phyloP scores from a whole-genome alignment of 2,888 invertebrate genomes.

The Lathronympha strigana region DNA sequence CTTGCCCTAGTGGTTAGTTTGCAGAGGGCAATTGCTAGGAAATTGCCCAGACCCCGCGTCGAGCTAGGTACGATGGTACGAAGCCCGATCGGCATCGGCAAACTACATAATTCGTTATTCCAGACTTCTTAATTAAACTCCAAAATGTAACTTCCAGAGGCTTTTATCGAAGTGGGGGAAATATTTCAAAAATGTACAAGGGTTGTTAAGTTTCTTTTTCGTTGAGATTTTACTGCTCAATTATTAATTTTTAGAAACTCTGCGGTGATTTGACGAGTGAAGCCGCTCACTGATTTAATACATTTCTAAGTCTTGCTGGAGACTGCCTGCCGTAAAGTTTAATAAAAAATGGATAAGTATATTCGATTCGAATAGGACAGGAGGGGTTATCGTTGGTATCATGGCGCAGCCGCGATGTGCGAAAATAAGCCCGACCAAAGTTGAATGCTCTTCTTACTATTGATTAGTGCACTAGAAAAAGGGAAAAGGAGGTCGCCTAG shows the following conservation, averaged over 20 bases:
- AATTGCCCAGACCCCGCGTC: slow-evolving; percentile 31
- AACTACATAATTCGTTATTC: slow-evolving; percentile 35
- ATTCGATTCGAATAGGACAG: slow-evolving; percentile 1
- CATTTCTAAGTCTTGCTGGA: too few species aligned
- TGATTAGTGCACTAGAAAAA: slow-evolving; percentile 49
- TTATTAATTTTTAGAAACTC: slow-evolving; percentile 28
- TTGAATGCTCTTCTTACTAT: slow-evolving; percentile 52
- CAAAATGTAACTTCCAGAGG: slow-evolving; percentile 25
- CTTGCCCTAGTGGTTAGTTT: slow-evolving; percentile 39
- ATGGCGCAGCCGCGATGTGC: slow-evolving; percentile 51
- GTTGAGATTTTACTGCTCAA: slow-evolving; percentile 24
- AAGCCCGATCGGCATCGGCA: slow-evolving; percentile 15
- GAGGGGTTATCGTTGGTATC: slow-evolving; percentile 38
- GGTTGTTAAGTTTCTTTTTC: slow-evolving; percentile 30
- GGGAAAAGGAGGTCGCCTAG: slow-evolving; percentile 45
- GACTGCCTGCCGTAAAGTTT: too few species aligned
- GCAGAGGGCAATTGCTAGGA: slow-evolving; percentile 39
- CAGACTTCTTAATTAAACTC: slow-evolving; percentile 34
- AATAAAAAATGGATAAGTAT: neutral
- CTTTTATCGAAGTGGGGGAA: slow-evolving; percentile 9
- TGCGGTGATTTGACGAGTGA: slow-evolving; percentile 1
- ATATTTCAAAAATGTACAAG: slow-evolving; percentile 33
- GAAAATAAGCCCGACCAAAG: slow-evolving; percentile 50
- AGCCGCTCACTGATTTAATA: slow-evolving; percentile 10
- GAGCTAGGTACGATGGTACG: slow-evolving; percentile 19